These are phyloP conservation scores for Heliconius melpomene DNA, from an alignment of 1,140 invertebrate species.

Conservation along the genomic window DNA sequence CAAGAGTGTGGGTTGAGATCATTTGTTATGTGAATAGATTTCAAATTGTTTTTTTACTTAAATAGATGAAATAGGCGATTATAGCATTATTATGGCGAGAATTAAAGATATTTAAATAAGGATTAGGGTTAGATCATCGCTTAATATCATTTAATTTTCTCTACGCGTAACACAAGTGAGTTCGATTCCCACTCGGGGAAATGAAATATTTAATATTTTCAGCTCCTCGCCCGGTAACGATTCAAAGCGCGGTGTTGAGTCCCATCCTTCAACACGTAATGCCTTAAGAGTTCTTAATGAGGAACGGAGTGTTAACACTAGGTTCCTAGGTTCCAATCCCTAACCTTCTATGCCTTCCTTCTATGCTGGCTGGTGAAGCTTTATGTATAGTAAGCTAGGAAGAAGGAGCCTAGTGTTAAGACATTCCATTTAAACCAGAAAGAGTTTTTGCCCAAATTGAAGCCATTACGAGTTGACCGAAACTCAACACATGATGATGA, in stretches of 20 bases:
- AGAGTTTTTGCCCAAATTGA: no score
- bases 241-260: neutral
- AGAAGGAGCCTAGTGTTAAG: no score
- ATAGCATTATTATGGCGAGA: neutral
- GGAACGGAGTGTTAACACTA: neutral
- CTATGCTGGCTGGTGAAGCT: no score
- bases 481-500: no score
- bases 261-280: neutral
- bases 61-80: neutral
- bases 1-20: neutral
- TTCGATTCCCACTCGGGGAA: no score
- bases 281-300: neutral
- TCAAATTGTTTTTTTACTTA: neutral
- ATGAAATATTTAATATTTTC: neutral
- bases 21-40: neutral
- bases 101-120: conserved; percentile 1
- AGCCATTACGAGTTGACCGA: no score
- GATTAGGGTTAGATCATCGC: neutral
- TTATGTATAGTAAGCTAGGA: no score
- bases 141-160: neutral
- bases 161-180: no score
- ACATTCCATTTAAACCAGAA: no score
- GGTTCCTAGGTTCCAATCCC: neutral
- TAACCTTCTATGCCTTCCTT: no score
- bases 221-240: neutral